Base-by-base conservation (phyloP, 2,888 invertebrate genomes). In the Pyrgus malvae region DNA sequence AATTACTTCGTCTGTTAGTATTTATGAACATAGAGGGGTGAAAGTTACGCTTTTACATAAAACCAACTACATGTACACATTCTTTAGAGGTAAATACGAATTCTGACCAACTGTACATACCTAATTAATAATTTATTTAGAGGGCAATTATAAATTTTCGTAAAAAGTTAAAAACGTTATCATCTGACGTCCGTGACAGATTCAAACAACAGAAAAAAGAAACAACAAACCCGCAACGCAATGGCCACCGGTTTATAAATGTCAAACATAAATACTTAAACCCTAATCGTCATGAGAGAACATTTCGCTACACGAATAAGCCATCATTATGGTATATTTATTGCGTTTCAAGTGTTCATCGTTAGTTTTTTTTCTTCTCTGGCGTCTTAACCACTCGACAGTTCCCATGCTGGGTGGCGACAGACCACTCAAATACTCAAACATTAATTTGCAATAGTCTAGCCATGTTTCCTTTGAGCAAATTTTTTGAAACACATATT, bases 351-450 rank as follows among this genome's bases (percentile, higher is more conserved):
- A 77, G 76, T 76, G 72, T 61, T 71, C 55, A 66, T 56, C 44
- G 57, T 48, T 63, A 66, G 11, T 41, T 75, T 79, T 72, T 78
- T 76, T 76, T n/a, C n/a, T 70, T 66, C 69, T 64, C 66, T 61
- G 81, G 80, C 83, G 83, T 70, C 85, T 57, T 41, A 54, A 29
- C 72, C 86, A 87, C 78, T 80, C 74, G 72, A 77, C 48, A 50
- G 72, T 85, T 85, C 85, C 83, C 85, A 85, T 82, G 76, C 83
- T 83, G 89, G 89, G 89, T 89, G 89, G 89, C 89, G 89, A 87
- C 89, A 83, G 72, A 78, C 74, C 84, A 86, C 87, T 88, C 74
- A 76, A 75, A 77, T 75, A 86, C 87, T 88, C 74, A 76, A 75
- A 77, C 75, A 70, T 69, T 83, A 85, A 87, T 88, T 87, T 85